Percentiles rank a stretch among this genome's conserved stretches.
Conservation (phyloP, 2,797 vertebrate genomes). For the Emydoidea blandingii region DNA sequence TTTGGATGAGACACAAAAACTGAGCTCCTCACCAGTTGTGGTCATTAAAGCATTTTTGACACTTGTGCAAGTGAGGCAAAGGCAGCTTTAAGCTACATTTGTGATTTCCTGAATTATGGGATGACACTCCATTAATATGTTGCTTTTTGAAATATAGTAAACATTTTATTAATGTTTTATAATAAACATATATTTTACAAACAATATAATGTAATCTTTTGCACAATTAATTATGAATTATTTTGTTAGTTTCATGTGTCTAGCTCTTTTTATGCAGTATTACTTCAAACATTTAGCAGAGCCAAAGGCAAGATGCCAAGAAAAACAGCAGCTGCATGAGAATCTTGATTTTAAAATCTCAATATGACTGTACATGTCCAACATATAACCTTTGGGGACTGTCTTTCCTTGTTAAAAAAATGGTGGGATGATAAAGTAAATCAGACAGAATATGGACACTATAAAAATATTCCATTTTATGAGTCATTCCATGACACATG, state of each 20-base stretch:
- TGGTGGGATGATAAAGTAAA: slow-evolving; percentile 29
- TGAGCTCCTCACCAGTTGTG: background rate
- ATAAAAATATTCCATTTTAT: slow-evolving; percentile 6
- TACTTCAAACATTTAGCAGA: background rate
- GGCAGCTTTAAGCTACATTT: background rate
- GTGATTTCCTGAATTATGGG: background rate
- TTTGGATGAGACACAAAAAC: background rate
- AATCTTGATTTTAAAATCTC: slow-evolving; percentile 36
- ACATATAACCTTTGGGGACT: background rate
- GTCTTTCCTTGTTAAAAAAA: slow-evolving; percentile 35
- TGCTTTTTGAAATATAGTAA: background rate
- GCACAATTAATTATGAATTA: background rate
- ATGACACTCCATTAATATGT: background rate
- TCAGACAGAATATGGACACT: background rate
- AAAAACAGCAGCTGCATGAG: slow-evolving; percentile 46
- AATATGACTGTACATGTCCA: slow-evolving; percentile 24
- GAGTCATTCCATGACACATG: background rate
- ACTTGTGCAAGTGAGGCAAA: background rate
- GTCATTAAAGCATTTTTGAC: background rate
- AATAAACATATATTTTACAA: background rate
- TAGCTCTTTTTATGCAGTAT: background rate
- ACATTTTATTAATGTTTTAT: background rate
- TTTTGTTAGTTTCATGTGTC: slow-evolving; percentile 39
- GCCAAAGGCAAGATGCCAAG: slow-evolving; percentile 27
- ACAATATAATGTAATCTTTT: rapidly evolving